phyloP scores from a whole-genome alignment of 2,888 invertebrate species.

The Tipula unca region DNA sequence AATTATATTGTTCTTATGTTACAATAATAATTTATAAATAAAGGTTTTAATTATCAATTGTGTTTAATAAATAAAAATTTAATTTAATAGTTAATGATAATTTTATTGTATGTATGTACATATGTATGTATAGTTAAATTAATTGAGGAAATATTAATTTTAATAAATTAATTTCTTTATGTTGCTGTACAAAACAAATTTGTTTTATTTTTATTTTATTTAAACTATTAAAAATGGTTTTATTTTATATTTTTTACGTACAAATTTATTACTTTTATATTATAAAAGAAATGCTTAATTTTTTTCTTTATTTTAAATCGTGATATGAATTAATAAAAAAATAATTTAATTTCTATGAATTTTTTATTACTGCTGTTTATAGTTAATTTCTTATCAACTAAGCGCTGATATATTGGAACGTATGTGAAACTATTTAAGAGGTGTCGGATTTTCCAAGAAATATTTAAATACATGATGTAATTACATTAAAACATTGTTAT shows the following conservation, averaged over 20 bases:
- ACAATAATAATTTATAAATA: neutral
- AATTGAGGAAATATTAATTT: slow-evolving; percentile 14
- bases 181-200: neutral
- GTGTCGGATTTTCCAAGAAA: neutral
- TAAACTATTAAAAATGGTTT: neutral
- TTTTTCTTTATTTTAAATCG: neutral
- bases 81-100: neutral
- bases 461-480: neutral
- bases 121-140: neutral
- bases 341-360: neutral
- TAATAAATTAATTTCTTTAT: neutral
- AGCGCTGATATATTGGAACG: neutral
- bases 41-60: neutral
- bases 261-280: neutral
- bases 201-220: neutral
- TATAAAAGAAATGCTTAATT: neutral
- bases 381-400: neutral
- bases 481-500: neutral
- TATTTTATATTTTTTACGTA: neutral
- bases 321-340: neutral
- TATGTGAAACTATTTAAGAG: neutral
- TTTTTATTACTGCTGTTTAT: neutral
- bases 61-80: neutral
- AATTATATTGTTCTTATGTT: neutral
- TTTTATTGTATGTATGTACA: too few relatives aligned